These are phyloP conservation scores for Hylia prasina DNA, from an alignment of 2,113 vertebrate genomes.

Conservation along the genomic window DNA sequence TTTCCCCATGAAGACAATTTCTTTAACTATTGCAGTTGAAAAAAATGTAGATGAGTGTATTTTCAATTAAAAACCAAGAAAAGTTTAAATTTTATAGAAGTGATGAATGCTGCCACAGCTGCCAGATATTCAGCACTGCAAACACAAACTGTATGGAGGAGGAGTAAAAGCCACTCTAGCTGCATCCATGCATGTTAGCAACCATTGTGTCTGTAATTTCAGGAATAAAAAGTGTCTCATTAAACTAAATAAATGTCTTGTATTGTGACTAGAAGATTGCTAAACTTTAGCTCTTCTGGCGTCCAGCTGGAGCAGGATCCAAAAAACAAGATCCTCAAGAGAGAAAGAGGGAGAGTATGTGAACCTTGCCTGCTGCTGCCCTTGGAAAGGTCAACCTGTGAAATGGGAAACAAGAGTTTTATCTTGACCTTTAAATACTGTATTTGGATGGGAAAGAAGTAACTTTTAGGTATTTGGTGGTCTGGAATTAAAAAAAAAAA, in stretches of 20 bases:
- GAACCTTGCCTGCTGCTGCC: background rate
- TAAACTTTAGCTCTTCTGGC: background rate
- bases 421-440: conserved; percentile 38
- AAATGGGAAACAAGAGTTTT: background rate
- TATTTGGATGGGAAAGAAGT: background rate
- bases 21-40: background rate
- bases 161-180: background rate
- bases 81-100: background rate
- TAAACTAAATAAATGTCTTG: background rate
- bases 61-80: background rate
- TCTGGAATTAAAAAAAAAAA: background rate
- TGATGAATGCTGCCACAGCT: background rate
- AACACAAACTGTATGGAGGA: background rate
- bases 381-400: conserved; percentile 28
- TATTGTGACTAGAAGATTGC: background rate
- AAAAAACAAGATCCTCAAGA: background rate
- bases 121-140: background rate
- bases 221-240: background rate
- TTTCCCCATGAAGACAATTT: background rate
- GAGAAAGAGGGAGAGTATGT: background rate
- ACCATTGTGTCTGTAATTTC: background rate
- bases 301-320: background rate
- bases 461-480: background rate
- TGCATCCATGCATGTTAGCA: background rate
- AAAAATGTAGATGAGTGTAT: background rate